Percentiles rank a stretch among this genome's conserved stretches.
phyloP scores from a whole-genome alignment of 2,113 vertebrate species.

The Nibea albiflora region DNA sequence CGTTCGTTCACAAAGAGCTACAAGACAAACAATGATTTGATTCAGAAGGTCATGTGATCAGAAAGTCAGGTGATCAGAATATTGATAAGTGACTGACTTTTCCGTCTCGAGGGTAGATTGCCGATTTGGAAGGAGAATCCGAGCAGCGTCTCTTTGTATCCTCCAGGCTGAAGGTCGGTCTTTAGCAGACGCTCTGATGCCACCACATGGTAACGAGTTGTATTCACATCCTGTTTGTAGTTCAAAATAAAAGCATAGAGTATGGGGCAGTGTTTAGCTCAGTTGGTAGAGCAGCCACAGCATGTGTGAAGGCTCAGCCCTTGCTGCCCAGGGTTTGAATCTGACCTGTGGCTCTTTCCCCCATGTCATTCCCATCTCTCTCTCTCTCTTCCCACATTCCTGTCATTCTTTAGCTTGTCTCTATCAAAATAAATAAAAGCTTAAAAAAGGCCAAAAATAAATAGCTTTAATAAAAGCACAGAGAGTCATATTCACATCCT shows the following conservation, averaged over 20 bases:
- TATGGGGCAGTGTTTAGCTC: too few relatives aligned
- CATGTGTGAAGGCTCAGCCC: too few relatives aligned
- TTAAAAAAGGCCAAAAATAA: too few relatives aligned
- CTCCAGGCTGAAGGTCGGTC: slow-evolving; percentile 86
- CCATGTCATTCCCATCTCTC: too few relatives aligned
- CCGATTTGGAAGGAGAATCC: slow-evolving; percentile 89
- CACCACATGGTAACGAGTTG: slow-evolving; percentile 89
- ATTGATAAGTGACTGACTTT: slow-evolving; percentile 79
- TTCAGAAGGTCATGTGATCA: neutral
- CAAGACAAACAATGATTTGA: neutral
- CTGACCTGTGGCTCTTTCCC: too few relatives aligned
- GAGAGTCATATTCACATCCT: neutral
- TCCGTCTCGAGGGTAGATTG: slow-evolving; percentile 84
- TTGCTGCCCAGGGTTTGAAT: too few relatives aligned
- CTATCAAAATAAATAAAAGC: too few relatives aligned
- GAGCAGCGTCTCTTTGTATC: slow-evolving; percentile 91
- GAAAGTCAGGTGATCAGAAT: neutral
- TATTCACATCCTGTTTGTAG: slow-evolving; percentile 83
- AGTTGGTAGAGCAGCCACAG: too few relatives aligned
- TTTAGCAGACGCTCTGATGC: slow-evolving; percentile 86
- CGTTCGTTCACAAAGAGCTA: slow-evolving; percentile 92
- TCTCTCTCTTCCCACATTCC: too few relatives aligned
- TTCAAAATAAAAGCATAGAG: slow-evolving; percentile 24
- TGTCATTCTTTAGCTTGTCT: too few relatives aligned
- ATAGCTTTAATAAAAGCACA: neutral